phyloP scores from a whole-genome alignment of 1,140 invertebrate species.

The Dreissena polymorpha region DNA sequence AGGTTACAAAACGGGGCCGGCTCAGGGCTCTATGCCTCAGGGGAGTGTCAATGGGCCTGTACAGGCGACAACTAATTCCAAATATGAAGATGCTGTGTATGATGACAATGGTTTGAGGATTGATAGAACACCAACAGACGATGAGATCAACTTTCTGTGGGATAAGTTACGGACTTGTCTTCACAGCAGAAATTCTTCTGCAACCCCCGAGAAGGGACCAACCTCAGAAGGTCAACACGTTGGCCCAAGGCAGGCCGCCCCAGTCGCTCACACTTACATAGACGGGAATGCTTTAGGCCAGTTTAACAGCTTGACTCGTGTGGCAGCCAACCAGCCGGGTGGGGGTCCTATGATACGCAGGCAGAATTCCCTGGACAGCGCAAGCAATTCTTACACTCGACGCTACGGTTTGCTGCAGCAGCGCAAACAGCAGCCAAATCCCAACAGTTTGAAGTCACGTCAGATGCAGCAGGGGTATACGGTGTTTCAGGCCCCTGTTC shows the following conservation, averaged over 20 bases:
- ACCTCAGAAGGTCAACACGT: constrained; percentile 20
- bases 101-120: constrained; percentile 72
- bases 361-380: constrained; percentile 43
- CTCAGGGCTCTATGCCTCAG: constrained; percentile 23
- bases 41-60: constrained; percentile 27
- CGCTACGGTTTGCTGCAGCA: constrained; percentile 70
- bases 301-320: constrained; percentile 49
- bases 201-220: constrained; percentile 26
- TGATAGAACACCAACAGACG: constrained; percentile 77
- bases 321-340: constrained; percentile 29
- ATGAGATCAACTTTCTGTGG: constrained; percentile 78
- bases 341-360: constrained; percentile 1
- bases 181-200: constrained; percentile 54
- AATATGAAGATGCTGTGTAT: constrained; percentile 61
- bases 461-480: constrained; percentile 44
- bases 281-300: constrained; percentile 70
- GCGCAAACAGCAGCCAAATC: constrained; percentile 60
- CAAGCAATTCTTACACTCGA: constrained; percentile 54
- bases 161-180: constrained; percentile 76
- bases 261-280: constrained; percentile 69
- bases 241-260: constrained; percentile 58
- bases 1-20: constrained; percentile 14
- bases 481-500: constrained; percentile 47
- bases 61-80: constrained; percentile 37
- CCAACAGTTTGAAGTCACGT: constrained; percentile 50